phyloP scores from a whole-genome alignment of 2,797 vertebrate species.

The Mareca penelope region DNA sequence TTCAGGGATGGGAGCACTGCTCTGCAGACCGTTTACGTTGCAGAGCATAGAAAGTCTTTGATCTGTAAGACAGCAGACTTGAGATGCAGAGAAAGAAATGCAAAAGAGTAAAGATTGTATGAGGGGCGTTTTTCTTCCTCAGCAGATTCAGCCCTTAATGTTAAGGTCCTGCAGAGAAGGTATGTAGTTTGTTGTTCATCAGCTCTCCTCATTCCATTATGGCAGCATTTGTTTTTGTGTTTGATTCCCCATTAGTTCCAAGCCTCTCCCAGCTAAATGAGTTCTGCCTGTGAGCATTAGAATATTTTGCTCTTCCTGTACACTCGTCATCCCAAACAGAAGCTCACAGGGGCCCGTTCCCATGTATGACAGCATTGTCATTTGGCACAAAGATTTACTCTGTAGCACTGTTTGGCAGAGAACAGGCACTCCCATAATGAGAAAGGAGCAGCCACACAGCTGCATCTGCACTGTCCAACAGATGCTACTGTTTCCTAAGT shows the following conservation, averaged over 20 bases:
- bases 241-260: neutral
- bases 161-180: neutral
- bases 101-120: neutral
- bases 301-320: constrained; percentile 9
- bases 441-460: neutral
- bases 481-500: neutral
- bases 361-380: neutral
- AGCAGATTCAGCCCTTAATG: neutral
- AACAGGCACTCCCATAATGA: neutral
- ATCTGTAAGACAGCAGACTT: neutral
- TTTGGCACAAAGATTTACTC: neutral
- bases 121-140: neutral
- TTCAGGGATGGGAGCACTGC: neutral
- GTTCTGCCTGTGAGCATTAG: neutral
- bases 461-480: neutral
- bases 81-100: neutral
- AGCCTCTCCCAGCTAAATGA: neutral
- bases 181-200: neutral
- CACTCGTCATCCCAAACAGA: neutral
- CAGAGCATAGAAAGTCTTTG: neutral
- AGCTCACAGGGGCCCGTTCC: neutral
- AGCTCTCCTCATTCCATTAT: neutral
- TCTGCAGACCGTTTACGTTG: neutral
- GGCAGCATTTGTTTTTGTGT: neutral
- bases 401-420: neutral